Base-by-base conservation (phyloP, 2,113 vertebrate genomes). In the Leucosticte australis region DNA sequence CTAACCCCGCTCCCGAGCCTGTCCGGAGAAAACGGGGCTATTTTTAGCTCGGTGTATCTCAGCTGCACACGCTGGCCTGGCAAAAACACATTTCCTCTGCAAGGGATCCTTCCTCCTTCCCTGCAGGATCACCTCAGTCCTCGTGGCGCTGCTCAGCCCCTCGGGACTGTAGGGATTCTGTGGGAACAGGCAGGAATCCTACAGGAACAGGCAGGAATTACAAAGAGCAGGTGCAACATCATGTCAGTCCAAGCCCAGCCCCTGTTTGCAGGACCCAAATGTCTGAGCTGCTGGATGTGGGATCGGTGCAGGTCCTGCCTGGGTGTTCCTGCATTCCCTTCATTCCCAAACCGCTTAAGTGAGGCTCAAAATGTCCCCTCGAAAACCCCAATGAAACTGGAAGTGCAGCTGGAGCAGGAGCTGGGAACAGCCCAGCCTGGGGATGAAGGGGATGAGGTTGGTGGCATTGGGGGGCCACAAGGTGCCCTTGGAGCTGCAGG, bases 1-100 rank as follows among this genome's bases (percentile, higher is more conserved):
- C 0, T 6, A 4, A 13, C 30, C 47, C 23, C 30, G 21, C 27
- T 21, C 53, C 69, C 8, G 0, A 31, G 60, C 1, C 2, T 1
- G n/a, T 7, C 89, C 49, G 8, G 24, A 5, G 79, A 21, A 37
- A n/a, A 52, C 5, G 11, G 57, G 62, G 9, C 2, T 86, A 71
- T 89, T 94, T 89, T 76, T 83, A 90, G 89, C 83, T 28, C 3
- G 0, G 21, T 8, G n/a, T n/a, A 10, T 30, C 59, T 80, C 59
- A 3, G 81, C 85, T 16, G 76, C 52, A 22, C 2, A 9, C 21
- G 39, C 74, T 28, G 70, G 22, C 65, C 60, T 2, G 50, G 60
- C 46, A 28, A 9, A 39, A 74, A n/a, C 37, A 15, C 10, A 1
- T 47, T 55, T 77, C 59, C 23, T 9, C 55, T 24, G 35, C 0